Evolutionary conservation across 2,113 vertebrate genomes (phyloP), one percentile per base, ranked within the genome.

Genomic region (Meleagris gallopavo): DNA sequence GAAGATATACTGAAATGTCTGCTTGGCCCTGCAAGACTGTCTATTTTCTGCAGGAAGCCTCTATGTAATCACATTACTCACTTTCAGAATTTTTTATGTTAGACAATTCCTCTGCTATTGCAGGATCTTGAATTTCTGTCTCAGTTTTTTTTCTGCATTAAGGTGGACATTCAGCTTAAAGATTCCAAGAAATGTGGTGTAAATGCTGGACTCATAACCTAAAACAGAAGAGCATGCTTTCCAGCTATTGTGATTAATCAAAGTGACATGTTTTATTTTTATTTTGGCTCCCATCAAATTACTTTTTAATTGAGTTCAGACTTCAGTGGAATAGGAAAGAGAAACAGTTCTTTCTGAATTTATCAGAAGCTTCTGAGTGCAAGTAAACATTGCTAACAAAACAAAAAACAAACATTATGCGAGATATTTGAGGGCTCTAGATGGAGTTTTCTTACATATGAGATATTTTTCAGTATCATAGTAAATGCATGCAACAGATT

Each of bases 341-440:
- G 41, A 70, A 91, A 72, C 10, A 70, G 15, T 86, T 88, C 36
- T 69, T 67, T 70, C 79, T 69, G n/a, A 94, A 73, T 94, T 65
- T 74, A 82, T 16, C 64, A 88, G 54, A 40, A 85, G 58, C 5
- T 84, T 94, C 83, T 87, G 41, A 67, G 22, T 76, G 19, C 62
- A 11, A 94, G 17, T 86, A 38, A 91, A 48, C 76, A 74, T 77
- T 77, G 34, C n/a, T 87, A 72, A 91, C 43, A 75, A 92, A 32
- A n/a, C 17, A 32, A n/a, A 79, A 75, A 85, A 19, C 40, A 19
- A 66, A 13, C n/a, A 34, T 55, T 62, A 55, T 58, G 21, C 2
- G 4, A 94, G 52, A 71, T 76, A 66, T 54, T 41, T 75, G 30
- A 61, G 46, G 29, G 40, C 81, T 75, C 55, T 85, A n/a, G 30